Conservation (phyloP, 2,797 vertebrate species). For the Cossypha heuglini region DNA sequence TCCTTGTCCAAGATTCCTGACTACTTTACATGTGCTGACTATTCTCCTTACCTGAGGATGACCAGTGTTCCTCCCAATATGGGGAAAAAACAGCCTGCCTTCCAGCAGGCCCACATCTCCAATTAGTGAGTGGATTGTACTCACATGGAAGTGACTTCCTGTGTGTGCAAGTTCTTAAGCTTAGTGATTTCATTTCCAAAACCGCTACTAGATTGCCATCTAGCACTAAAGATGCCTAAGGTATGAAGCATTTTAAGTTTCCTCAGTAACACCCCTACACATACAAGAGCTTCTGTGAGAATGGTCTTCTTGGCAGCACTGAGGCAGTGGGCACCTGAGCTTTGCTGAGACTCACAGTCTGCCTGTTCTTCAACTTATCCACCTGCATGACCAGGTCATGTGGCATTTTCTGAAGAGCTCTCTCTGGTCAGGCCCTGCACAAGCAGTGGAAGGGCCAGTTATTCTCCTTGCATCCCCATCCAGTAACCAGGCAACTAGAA, state of each 20-base stretch:
- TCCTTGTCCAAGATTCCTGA: not conserved
- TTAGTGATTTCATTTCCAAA: not conserved
- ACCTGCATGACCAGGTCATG: not conserved
- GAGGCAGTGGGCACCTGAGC: not conserved
- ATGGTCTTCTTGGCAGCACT: not conserved
- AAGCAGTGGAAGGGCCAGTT: not conserved
- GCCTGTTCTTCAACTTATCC: not conserved
- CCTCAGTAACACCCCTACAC: not conserved
- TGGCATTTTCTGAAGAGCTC: accelerated
- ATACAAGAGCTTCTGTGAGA: not conserved
- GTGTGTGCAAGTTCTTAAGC: not conserved
- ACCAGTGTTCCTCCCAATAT: not conserved
- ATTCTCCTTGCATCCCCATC: not conserved
- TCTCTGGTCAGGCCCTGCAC: not conserved
- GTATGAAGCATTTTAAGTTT: not conserved
- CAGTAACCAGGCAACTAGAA: not conserved
- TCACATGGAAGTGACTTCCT: not conserved
- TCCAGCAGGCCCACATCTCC: not conserved
- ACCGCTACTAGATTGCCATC: not conserved
- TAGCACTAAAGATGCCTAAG: not conserved
- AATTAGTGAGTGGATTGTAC: not conserved
- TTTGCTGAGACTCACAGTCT: not conserved
- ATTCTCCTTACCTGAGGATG: not conserved
- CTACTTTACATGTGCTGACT: not conserved
- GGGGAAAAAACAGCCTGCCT: not conserved